These are phyloP conservation scores for Propithecus coquereli DNA, from an alignment of 2,113 vertebrate genomes.

Conservation along the genomic window DNA sequence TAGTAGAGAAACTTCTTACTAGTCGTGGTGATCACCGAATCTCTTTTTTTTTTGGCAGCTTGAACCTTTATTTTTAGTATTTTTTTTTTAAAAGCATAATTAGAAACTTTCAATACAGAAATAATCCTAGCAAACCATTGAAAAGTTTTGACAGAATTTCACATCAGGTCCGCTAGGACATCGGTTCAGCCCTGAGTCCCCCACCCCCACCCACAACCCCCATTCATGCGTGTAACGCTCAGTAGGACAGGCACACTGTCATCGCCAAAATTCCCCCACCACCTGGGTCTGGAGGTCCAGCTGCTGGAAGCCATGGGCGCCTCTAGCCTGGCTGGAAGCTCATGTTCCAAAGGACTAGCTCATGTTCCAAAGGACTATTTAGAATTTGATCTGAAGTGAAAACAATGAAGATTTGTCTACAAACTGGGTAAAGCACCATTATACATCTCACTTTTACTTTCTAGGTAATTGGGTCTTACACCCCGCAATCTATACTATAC, in stretches of 20 bases:
- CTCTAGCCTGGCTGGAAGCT: not conserved
- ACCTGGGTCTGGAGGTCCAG: not conserved
- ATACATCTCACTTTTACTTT: not conserved
- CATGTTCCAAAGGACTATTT: not conserved
- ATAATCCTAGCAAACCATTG: conserved; percentile 87
- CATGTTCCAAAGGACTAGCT: too few species aligned
- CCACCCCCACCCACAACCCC: conserved; percentile 38
- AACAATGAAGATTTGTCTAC: not conserved
- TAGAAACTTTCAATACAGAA: conserved; percentile 89
- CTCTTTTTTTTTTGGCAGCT: conserved; percentile 78
- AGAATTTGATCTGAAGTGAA: not conserved
- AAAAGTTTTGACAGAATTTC: conserved; percentile 84
- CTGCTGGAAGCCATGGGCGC: not conserved
- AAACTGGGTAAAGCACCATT: too few species aligned
- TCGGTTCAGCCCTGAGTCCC: conserved; percentile 62
- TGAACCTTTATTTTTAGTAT: conserved; percentile 90
- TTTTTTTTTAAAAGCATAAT: conserved; percentile 88
- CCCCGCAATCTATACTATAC: not conserved
- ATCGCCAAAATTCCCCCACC: conserved; percentile 5
- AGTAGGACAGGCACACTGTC: conserved; percentile 10
- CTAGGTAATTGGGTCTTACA: not conserved
- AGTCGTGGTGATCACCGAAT: not conserved
- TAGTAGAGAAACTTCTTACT: not conserved
- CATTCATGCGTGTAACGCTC: conserved; percentile 47
- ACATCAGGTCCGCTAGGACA: conserved; percentile 80